These are phyloP conservation scores for Acipenser ruthenus DNA, from an alignment of 2,797 vertebrate species.

Conservation along the genomic window DNA sequence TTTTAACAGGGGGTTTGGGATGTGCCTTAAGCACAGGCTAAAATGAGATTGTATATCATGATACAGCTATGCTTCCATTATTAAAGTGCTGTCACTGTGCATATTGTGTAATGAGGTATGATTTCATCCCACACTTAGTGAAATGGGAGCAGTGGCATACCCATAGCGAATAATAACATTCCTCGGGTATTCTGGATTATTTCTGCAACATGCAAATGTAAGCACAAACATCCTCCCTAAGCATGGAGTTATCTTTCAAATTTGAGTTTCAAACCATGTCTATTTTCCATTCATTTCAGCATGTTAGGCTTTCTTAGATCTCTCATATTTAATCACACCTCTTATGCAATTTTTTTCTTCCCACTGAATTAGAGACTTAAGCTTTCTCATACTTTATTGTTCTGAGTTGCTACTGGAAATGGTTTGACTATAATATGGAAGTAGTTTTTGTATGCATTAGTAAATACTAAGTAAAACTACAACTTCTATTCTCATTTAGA, in stretches of 20 bases:
- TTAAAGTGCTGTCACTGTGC: slow-evolving; percentile 7
- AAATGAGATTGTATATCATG: neutral
- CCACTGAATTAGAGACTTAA: too few relatives aligned
- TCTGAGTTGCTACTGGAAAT: too few relatives aligned
- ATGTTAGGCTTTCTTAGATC: neutral
- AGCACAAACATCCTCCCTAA: slow-evolving; percentile 1
- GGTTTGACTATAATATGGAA: too few relatives aligned
- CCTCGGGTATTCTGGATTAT: neutral
- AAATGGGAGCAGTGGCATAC: neutral
- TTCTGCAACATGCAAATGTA: slow-evolving; percentile 1
- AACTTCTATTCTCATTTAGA: too few relatives aligned
- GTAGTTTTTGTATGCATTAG: too few relatives aligned
- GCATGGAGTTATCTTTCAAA: slow-evolving; percentile 10
- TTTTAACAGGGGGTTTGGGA: too few relatives aligned
- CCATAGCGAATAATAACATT: slow-evolving; percentile 10
- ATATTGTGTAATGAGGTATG: slow-evolving; percentile 6
- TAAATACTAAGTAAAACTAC: too few relatives aligned
- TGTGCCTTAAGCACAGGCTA: too few relatives aligned
- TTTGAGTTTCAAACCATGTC: neutral
- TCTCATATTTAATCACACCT: neutral
- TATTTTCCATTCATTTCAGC: neutral
- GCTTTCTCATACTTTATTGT: too few relatives aligned
- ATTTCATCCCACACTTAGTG: slow-evolving; percentile 1
- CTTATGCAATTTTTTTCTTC: too few relatives aligned
- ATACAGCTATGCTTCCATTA: slow-evolving; percentile 12